phyloP scores from a whole-genome alignment of 2,113 vertebrate species.

The Scopus umbretta region DNA sequence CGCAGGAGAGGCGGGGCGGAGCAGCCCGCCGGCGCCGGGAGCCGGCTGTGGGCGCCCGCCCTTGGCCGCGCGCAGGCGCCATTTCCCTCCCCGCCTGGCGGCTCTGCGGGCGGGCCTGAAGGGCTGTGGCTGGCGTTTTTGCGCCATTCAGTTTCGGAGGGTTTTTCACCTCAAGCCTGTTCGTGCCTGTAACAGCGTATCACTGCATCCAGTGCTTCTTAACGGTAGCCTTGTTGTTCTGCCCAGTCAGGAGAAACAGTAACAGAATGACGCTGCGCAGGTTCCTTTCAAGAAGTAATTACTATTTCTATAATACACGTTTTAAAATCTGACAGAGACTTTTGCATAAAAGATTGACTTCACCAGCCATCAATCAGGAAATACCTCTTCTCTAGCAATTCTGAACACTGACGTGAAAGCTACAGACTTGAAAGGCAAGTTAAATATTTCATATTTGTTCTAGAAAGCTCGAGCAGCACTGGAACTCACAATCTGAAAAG shows the following conservation, averaged over 20 bases:
- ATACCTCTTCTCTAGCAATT: neutral
- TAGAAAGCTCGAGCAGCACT: neutral
- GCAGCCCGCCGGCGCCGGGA: too few species aligned
- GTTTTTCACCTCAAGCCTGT: neutral
- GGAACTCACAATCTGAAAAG: too few species aligned
- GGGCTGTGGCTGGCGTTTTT: accelerated
- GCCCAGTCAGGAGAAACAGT: neutral
- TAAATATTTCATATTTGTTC: neutral
- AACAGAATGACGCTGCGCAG: accelerated
- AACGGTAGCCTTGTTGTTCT: neutral
- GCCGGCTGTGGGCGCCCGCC: too few species aligned
- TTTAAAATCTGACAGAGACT: neutral
- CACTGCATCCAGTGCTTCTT: too few species aligned
- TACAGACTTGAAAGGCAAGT: neutral
- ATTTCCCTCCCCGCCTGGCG: neutral
- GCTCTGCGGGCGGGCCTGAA: too few species aligned
- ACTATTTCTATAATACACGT: accelerated
- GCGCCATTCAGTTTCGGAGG: accelerated
- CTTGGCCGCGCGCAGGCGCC: neutral
- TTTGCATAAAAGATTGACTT: neutral
- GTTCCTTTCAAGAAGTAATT: neutral
- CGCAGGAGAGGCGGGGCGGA: neutral
- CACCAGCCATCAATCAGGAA: neutral
- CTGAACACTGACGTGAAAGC: neutral
- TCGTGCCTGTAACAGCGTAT: neutral